Evolutionary conservation across 37 sponge, comb jelly and placozoan species (phyloP).

Genomic region (Spongia lamella): DNA sequence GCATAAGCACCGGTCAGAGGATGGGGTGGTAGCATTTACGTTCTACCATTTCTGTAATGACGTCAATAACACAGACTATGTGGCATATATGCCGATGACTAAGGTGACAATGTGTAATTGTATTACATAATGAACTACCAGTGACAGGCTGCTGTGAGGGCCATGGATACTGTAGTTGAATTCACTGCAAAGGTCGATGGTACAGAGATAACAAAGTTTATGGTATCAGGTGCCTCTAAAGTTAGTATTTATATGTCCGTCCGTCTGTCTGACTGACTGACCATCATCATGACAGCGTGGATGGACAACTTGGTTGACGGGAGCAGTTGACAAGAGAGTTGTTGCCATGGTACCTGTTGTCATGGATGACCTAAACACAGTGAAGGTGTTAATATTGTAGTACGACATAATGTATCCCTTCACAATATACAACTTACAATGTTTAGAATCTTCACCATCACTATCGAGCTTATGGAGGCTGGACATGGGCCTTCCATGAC

Average conservation of each 20-base stretch:
- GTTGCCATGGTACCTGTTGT: constrained; percentile 86
- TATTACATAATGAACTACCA: neutral
- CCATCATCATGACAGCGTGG: constrained; percentile 60
- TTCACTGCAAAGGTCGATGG: constrained; percentile 57
- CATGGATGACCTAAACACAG: constrained; percentile 71
- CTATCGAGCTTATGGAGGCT: constrained; percentile 76
- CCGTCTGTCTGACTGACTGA: neutral
- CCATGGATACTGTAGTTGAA: constrained; percentile 74
- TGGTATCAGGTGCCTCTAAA: constrained; percentile 88
- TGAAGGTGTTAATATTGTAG: constrained; percentile 20
- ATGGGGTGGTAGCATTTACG: constrained; percentile 90
- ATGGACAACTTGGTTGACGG: constrained; percentile 95
- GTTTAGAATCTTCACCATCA: constrained; percentile 81
- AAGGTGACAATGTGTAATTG: constrained; percentile 45
- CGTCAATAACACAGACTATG: constrained; percentile 73
- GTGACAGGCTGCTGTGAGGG: constrained; percentile 73
- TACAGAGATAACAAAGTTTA: constrained; percentile 64
- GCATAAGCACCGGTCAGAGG: constrained; percentile 76
- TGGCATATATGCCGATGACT: constrained; percentile 90
- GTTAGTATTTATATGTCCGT: constrained; percentile 14
- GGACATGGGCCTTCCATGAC: constrained; percentile 93
- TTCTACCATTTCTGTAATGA: constrained; percentile 78
- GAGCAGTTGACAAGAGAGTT: constrained; percentile 86
- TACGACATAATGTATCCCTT: no score
- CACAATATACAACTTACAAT: neutral